Evolutionary conservation across 1,140 invertebrate genomes (phyloP).

Genomic region (Drosophila rufa): DNA sequence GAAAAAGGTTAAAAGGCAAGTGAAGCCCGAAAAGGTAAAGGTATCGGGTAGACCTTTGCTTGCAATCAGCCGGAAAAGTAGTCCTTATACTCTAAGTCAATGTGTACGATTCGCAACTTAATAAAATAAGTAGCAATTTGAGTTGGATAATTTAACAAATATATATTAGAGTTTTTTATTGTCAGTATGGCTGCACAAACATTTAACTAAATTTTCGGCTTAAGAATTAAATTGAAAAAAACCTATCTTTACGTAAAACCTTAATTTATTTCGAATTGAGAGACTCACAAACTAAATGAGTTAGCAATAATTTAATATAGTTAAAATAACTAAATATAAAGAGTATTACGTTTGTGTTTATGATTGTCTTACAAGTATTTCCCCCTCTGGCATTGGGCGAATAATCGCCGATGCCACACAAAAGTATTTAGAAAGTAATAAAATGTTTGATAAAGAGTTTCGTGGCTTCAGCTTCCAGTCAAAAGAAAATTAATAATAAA

Average conservation of each 20-base stretch:
- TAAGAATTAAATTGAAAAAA: no score
- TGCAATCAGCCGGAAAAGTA: slow-evolving; percentile 57
- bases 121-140: background rate
- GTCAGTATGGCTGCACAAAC: no score
- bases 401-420: slow-evolving; percentile 50
- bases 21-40: slow-evolving; percentile 28
- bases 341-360: slow-evolving; percentile 5
- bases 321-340: background rate
- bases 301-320: background rate
- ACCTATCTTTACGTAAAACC: no score
- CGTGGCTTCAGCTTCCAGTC: slow-evolving; percentile 10
- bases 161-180: no score
- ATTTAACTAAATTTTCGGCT: no score
- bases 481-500: slow-evolving; percentile 72
- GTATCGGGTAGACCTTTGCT: slow-evolving; percentile 46
- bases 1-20: slow-evolving; percentile 48
- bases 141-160: background rate
- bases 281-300: no score
- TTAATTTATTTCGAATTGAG: no score
- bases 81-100: slow-evolving; percentile 10
- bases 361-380: slow-evolving; percentile 60
- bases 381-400: slow-evolving; percentile 48
- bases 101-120: background rate
- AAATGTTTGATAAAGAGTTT: slow-evolving; percentile 73
- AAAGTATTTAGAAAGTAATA: slow-evolving; percentile 81